Percentiles rank a stretch among this genome's conserved stretches.
These are phyloP conservation scores for Stenopsyche tienmushanensis DNA, from an alignment of 1,140 invertebrate species.

Conservation along the genomic window DNA sequence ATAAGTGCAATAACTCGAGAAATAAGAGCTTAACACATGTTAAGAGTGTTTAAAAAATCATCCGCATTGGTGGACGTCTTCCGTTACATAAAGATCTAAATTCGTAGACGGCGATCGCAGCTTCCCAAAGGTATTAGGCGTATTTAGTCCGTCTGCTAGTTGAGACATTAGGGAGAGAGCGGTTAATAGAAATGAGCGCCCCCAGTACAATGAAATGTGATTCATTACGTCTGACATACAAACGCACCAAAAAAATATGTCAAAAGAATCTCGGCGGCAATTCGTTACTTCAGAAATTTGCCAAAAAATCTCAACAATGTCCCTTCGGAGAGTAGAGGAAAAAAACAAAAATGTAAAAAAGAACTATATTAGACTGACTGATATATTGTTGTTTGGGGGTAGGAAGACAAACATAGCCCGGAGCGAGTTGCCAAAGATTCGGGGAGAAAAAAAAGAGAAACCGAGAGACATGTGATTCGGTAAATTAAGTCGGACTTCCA, in stretches of 20 bases:
- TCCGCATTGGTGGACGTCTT: no score
- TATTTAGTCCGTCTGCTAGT: constrained; percentile 26
- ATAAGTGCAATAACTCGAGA: no score
- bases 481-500: background rate
- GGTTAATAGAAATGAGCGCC: constrained; percentile 28
- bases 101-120: no score
- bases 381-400: constrained; percentile 21
- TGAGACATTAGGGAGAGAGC: constrained; percentile 26
- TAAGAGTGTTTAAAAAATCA: no score
- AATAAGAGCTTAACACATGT: no score
- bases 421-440: constrained; percentile 2
- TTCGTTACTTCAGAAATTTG: constrained; percentile 41
- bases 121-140: constrained; percentile 11
- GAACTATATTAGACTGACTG: constrained; percentile 29
- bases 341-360: constrained; percentile 20
- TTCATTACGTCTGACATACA: constrained; percentile 34
- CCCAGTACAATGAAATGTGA: constrained; percentile 26
- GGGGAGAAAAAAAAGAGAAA: background rate
- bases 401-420: constrained; percentile 22
- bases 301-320: constrained; percentile 42
- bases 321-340: background rate
- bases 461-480: background rate
- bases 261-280: constrained; percentile 35
- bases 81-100: no score
- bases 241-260: constrained; percentile 23